These are phyloP conservation scores for Corticium candelabrum DNA, from an alignment of 37 sponge, comb jelly and placozoan species.

Conservation along the genomic window DNA sequence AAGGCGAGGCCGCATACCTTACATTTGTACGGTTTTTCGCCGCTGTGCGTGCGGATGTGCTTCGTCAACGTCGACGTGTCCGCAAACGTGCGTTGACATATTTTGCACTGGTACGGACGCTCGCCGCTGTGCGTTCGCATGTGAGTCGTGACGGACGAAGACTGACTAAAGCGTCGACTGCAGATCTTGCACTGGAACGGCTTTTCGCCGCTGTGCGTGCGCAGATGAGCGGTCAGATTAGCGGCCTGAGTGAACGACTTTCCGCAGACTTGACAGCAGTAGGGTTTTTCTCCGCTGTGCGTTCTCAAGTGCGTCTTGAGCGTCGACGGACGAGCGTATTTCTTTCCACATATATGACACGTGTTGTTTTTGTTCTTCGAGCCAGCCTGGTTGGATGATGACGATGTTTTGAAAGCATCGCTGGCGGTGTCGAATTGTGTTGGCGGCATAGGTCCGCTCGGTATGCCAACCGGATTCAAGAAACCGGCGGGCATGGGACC, in stretches of 20 bases:
- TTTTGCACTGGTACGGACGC: constrained; percentile 82
- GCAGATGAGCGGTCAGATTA: constrained; percentile 91
- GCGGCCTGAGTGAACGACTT: constrained; percentile 97
- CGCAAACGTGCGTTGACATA: constrained; percentile 82
- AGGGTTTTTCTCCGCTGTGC: constrained; percentile 94
- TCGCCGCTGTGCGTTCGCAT: constrained; percentile 96
- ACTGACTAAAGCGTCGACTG: constrained; percentile 84
- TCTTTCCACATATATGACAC: constrained; percentile 94
- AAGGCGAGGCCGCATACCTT: constrained; percentile 86
- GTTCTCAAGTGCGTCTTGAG: constrained; percentile 91
- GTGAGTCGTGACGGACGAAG: constrained; percentile 95
- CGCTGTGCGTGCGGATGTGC: constrained; percentile 89
- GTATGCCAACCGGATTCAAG: background rate
- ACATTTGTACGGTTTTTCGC: constrained; percentile 96
- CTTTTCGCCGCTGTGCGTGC: constrained; percentile 96
- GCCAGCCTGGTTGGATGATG: background rate
- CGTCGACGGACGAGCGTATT: constrained; percentile 88
- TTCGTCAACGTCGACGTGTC: constrained; percentile 98
- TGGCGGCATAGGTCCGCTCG: background rate
- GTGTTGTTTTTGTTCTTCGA: constrained; percentile 27
- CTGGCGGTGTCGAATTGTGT: background rate
- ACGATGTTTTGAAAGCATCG: background rate
- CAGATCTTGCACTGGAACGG: constrained; percentile 93
- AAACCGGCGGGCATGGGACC: constrained; percentile 1
- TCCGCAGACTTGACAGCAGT: constrained; percentile 70